Evolutionary conservation across 2,797 vertebrate genomes (phyloP).

Genomic region (Megaceryle alcyon): DNA sequence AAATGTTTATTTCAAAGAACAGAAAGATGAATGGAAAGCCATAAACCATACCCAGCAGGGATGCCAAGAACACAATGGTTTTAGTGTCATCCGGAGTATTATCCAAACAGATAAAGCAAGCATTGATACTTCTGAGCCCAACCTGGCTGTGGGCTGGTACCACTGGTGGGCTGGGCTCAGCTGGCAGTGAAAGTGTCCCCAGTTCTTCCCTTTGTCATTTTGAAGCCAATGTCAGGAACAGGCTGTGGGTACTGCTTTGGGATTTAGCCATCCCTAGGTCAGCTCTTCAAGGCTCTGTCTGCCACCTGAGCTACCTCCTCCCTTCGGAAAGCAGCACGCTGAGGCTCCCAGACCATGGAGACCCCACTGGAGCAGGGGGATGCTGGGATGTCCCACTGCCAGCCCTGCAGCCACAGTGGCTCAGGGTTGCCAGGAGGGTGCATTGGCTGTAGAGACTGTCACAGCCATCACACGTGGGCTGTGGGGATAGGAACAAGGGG

Average conservation of each 20-base stretch:
- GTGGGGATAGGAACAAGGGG: not conserved
- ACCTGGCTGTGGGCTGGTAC: not conserved
- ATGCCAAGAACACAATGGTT: fast-evolving
- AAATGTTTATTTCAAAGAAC: constrained; percentile 17
- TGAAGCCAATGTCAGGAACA: fast-evolving
- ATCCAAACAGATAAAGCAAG: not conserved
- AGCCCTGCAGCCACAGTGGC: not conserved
- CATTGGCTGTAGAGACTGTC: not conserved
- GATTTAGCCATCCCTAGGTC: not conserved
- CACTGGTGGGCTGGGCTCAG: not conserved
- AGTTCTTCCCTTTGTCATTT: not conserved
- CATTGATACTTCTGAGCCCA: not conserved
- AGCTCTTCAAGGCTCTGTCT: not conserved
- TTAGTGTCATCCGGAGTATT: not conserved
- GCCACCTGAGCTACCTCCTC: not conserved
- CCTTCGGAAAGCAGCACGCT: not conserved
- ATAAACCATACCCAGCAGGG: not conserved
- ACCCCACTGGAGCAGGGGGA: not conserved
- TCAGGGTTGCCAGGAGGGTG: not conserved
- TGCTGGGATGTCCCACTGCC: not conserved
- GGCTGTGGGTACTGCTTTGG: not conserved
- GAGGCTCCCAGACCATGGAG: fast-evolving
- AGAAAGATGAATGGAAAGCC: not conserved
- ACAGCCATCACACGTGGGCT: fast-evolving
- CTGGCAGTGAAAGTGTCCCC: not conserved